These are phyloP conservation scores for Drosophila rellima DNA, from an alignment of 2,888 invertebrate species.

Conservation along the genomic window DNA sequence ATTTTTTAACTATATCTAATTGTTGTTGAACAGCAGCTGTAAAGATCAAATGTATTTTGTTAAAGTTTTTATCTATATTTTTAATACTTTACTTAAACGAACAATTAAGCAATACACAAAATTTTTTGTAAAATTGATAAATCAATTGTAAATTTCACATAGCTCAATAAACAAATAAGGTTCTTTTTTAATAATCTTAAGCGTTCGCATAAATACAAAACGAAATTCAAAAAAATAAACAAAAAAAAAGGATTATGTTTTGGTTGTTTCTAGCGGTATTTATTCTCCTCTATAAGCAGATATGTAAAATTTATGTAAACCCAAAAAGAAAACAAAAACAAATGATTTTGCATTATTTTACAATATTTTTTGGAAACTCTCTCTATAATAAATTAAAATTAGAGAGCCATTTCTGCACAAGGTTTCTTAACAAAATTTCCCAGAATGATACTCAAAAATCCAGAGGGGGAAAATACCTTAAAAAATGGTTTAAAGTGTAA, in stretches of 20 bases:
- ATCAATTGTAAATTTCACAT: conserved; percentile 58
- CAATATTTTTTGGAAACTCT: conserved; percentile 7
- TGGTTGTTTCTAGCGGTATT: conserved; percentile 46
- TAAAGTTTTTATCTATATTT: conserved; percentile 45
- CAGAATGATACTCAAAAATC: neutral
- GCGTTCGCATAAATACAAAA: conserved; percentile 55
- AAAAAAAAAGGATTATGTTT: conserved; percentile 41
- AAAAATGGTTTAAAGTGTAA: neutral
- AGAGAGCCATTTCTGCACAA: neutral
- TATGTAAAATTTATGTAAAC: conserved; percentile 18
- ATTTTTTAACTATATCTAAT: conserved; percentile 23
- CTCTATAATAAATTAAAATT: neutral
- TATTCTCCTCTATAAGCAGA: conserved; percentile 19
- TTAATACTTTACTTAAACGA: conserved; percentile 41
- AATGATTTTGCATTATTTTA: conserved; percentile 49
- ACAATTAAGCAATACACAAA: conserved; percentile 30
- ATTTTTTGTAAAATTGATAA: conserved; percentile 54
- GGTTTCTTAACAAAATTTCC: neutral
- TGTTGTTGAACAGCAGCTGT: conserved; percentile 81
- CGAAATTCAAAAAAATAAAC: conserved; percentile 50
- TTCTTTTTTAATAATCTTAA: conserved; percentile 43
- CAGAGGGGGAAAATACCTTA: conserved; percentile 2
- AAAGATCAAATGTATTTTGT: conserved; percentile 70
- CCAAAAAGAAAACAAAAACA: neutral
- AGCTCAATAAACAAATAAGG: conserved; percentile 53